Evolutionary conservation across 2,797 vertebrate species (phyloP).

Genomic region (Craterocephalus amniculus): DNA sequence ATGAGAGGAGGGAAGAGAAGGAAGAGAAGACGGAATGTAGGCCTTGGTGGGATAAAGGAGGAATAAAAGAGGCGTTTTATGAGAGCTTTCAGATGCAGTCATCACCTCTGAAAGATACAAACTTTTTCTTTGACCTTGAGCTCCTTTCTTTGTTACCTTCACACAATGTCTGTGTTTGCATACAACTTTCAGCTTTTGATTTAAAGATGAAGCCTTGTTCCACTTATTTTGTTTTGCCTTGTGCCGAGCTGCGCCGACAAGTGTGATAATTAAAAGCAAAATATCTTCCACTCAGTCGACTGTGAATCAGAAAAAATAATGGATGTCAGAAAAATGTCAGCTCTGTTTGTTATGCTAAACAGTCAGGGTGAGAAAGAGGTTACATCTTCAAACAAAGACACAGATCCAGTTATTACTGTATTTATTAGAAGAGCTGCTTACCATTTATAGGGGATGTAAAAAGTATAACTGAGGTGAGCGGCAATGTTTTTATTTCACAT

Average conservation of each 20-base stretch:
- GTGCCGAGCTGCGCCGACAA: constrained; percentile 14
- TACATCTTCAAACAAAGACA: constrained; percentile 49
- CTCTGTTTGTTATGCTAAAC: constrained; percentile 46
- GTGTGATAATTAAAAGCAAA: constrained; percentile 40
- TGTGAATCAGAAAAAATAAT: constrained; percentile 24
- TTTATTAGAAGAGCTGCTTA: constrained; percentile 60
- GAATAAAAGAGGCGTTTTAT: constrained; percentile 81
- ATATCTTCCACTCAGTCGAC: constrained; percentile 15
- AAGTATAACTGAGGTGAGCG: constrained; percentile 54
- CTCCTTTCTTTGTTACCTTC: constrained; percentile 31
- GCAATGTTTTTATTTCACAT: constrained; percentile 56
- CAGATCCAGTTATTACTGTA: constrained; percentile 52
- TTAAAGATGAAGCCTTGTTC: not conserved
- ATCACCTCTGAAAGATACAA: constrained; percentile 72
- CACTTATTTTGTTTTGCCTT: constrained; percentile 5
- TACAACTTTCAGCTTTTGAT: constrained; percentile 27
- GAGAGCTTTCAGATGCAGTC: constrained; percentile 63
- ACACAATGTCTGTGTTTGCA: constrained; percentile 8
- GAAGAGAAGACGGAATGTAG: constrained; percentile 52
- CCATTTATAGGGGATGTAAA: constrained; percentile 41
- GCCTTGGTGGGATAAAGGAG: constrained; percentile 74
- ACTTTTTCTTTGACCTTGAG: constrained; percentile 72
- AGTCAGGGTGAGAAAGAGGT: constrained; percentile 24
- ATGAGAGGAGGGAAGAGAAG: constrained; percentile 53
- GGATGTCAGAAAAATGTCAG: constrained; percentile 43